A percentile compares a stretch with the other conserved stretches of the same genome.
Evolutionary conservation across 2,113 vertebrate species (phyloP).

Genomic region (Narcine bancroftii): DNA sequence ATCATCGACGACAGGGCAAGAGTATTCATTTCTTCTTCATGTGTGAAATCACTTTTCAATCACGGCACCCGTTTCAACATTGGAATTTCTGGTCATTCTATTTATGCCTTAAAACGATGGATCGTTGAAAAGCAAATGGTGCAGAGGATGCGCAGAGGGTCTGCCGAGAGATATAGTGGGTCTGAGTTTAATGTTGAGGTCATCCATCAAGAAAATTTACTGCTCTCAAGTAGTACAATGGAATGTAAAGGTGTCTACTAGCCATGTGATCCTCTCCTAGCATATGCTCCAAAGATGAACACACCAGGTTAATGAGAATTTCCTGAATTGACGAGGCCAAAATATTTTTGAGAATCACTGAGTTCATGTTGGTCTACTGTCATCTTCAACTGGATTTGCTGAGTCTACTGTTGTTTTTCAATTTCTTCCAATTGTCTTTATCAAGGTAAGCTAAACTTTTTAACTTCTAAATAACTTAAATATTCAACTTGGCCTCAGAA

Average conservation of each 20-base stretch:
- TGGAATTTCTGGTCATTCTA: neutral
- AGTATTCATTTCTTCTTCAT: neutral
- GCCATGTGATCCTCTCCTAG: neutral
- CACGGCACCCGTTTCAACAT: neutral
- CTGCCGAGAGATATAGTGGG: too few species aligned
- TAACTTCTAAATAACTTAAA: constrained; percentile 24
- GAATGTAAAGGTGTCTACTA: neutral
- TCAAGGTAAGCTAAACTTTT: neutral
- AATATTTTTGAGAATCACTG: neutral
- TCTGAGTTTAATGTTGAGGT: too few species aligned
- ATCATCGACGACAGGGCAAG: neutral
- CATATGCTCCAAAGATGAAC: neutral
- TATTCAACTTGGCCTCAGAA: neutral
- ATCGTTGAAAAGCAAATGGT: too few species aligned
- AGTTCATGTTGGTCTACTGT: neutral
- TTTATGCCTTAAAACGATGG: neutral
- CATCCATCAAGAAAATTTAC: neutral
- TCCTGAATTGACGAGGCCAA: neutral
- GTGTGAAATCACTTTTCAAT: neutral
- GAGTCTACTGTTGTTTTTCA: neutral
- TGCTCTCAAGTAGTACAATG: neutral
- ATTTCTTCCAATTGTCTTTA: too few species aligned
- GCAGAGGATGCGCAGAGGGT: too few species aligned
- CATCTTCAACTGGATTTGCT: neutral
- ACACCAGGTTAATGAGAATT: neutral